These are phyloP conservation scores for Phalacrocorax pelagicus DNA, from an alignment of 2,113 vertebrate genomes.

Conservation along the genomic window DNA sequence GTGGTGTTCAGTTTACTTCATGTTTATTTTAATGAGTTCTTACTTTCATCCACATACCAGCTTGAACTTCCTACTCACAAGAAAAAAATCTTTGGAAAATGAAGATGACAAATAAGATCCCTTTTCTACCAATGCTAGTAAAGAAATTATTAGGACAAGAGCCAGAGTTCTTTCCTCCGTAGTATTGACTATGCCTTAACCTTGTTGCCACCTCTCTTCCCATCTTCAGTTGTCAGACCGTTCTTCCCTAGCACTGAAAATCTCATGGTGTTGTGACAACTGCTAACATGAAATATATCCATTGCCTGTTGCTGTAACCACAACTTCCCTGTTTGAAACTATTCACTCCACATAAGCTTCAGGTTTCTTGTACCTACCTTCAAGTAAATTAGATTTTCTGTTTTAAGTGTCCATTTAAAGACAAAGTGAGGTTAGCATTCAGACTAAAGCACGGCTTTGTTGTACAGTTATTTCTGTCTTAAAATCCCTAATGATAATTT, in stretches of 20 bases:
- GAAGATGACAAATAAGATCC: neutral
- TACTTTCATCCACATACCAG: neutral
- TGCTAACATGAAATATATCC: neutral
- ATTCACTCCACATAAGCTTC: neutral
- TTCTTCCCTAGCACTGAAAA: neutral
- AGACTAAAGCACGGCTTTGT: neutral
- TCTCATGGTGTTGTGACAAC: neutral
- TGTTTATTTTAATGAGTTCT: neutral
- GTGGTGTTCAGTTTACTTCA: neutral
- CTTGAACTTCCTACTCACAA: neutral
- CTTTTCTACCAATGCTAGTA: neutral
- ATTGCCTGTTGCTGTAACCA: neutral
- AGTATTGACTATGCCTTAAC: neutral
- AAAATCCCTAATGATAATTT: neutral
- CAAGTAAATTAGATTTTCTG: neutral
- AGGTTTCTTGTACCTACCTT: neutral
- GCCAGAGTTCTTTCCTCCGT: neutral
- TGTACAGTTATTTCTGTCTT: neutral
- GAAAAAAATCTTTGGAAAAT: neutral
- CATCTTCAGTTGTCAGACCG: neutral
- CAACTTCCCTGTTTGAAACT: neutral
- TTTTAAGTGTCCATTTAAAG: neutral
- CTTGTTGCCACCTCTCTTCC: neutral
- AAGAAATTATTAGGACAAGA: neutral
- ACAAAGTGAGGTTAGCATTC: neutral